phyloP scores from a whole-genome alignment of 2,888 invertebrate species.

The Conomelus anceps region DNA sequence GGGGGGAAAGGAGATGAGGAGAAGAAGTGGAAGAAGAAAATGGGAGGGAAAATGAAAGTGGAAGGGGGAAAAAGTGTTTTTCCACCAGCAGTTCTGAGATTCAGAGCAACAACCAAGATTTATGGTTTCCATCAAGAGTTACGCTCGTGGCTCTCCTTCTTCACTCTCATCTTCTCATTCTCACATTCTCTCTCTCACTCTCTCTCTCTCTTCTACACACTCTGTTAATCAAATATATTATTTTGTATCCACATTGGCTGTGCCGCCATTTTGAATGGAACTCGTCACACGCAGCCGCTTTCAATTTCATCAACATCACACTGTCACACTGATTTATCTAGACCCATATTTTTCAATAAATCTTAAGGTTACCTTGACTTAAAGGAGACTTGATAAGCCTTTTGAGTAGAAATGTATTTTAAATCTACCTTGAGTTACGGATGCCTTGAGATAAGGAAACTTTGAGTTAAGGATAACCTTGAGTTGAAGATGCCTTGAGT shows the following conservation, averaged over 20 bases:
- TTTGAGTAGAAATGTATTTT: too few species aligned
- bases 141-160: not conserved
- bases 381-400: too few species aligned
- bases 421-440: too few species aligned
- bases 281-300: not conserved
- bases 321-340: too few species aligned
- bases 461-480: too few species aligned
- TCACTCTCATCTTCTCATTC: constrained; percentile 1
- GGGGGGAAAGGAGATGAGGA: too few species aligned
- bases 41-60: too few species aligned
- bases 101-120: not conserved
- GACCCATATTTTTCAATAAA: not conserved
- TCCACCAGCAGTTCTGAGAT: not conserved
- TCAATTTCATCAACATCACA: not conserved
- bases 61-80: too few species aligned
- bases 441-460: too few species aligned
- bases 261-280: not conserved
- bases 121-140: not conserved
- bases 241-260: not conserved
- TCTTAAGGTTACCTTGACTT: too few species aligned
- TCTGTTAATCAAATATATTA: not conserved
- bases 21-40: not conserved
- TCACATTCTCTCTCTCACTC: not conserved
- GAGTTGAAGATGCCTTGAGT: too few species aligned
- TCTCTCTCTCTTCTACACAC: not conserved